Evolutionary conservation across 2,113 vertebrate species (phyloP).

Genomic region (Chrysemys picta): DNA sequence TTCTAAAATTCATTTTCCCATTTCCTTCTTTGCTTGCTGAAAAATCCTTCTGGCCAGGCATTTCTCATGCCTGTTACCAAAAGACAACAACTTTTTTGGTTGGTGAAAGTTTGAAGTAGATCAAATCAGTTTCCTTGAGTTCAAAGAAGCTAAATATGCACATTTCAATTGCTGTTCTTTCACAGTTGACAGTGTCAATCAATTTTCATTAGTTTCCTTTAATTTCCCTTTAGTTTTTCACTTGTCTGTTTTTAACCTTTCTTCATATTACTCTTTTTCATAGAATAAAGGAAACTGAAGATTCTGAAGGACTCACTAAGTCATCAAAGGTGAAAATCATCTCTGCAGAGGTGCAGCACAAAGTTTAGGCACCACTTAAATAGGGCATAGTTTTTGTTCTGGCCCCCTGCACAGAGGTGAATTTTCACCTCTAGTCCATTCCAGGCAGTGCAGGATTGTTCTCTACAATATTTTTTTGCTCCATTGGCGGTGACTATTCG

Average conservation of each 20-base stretch:
- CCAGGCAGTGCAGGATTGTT: too few relatives aligned
- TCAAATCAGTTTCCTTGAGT: background rate
- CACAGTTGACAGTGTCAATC: background rate
- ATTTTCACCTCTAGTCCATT: too few relatives aligned
- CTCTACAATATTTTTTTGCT: too few relatives aligned
- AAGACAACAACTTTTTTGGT: background rate
- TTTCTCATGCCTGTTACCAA: background rate
- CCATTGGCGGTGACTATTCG: too few relatives aligned
- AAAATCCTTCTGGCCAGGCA: fast-evolving
- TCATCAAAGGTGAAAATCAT: background rate
- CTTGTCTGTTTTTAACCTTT: background rate
- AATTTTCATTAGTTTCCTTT: background rate
- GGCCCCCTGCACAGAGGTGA: too few relatives aligned
- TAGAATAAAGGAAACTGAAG: background rate
- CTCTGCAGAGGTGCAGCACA: background rate
- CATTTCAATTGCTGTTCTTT: background rate
- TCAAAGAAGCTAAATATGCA: background rate
- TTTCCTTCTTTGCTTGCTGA: background rate
- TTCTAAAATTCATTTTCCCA: background rate
- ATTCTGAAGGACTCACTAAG: background rate
- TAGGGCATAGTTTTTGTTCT: background rate
- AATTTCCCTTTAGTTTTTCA: background rate
- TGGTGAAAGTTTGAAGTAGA: background rate
- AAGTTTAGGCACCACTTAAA: background rate
- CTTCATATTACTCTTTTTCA: background rate